These are phyloP conservation scores for Cherax quadricarinatus DNA, from an alignment of 1,140 invertebrate genomes.

Conservation along the genomic window DNA sequence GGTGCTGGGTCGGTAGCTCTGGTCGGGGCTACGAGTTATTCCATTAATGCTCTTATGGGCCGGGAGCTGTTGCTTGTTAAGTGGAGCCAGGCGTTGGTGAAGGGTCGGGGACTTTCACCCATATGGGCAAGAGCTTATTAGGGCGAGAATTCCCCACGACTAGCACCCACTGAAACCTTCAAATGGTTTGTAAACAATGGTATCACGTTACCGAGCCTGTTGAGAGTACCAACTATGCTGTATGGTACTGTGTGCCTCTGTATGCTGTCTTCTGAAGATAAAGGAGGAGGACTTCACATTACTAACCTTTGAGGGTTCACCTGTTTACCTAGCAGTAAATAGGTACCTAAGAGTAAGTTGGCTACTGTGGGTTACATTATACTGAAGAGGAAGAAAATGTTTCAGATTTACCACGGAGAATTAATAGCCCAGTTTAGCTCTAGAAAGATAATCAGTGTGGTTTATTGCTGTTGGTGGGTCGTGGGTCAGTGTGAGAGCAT, in stretches of 20 bases:
- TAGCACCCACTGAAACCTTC: slow-evolving; percentile 31
- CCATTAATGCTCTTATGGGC: slow-evolving; percentile 24
- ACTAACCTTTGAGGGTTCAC: too few species aligned
- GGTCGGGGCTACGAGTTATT: background rate
- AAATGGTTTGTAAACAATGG: slow-evolving; percentile 64
- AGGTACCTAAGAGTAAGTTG: too few species aligned
- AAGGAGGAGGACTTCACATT: too few species aligned
- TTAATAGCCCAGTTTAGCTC: too few species aligned
- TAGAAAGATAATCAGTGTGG: too few species aligned
- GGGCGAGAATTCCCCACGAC: background rate
- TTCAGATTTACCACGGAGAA: too few species aligned
- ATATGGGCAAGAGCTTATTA: background rate
- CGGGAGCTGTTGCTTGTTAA: slow-evolving; percentile 17
- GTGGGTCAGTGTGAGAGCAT: too few species aligned
- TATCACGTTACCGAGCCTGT: slow-evolving; percentile 61
- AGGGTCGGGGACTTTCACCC: slow-evolving; percentile 2
- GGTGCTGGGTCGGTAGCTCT: background rate
- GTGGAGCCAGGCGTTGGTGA: slow-evolving; percentile 16
- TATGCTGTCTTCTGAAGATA: too few species aligned
- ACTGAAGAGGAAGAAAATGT: too few species aligned
- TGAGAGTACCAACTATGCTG: slow-evolving; percentile 60
- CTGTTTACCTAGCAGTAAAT: too few species aligned
- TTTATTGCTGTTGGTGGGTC: too few species aligned
- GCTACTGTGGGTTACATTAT: too few species aligned
- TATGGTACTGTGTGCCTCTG: slow-evolving; percentile 47